Evolutionary conservation across 2,888 invertebrate species (phyloP), one percentile per base, ranked within the genome.

Genomic region (Tachystola acroxantha): DNA sequence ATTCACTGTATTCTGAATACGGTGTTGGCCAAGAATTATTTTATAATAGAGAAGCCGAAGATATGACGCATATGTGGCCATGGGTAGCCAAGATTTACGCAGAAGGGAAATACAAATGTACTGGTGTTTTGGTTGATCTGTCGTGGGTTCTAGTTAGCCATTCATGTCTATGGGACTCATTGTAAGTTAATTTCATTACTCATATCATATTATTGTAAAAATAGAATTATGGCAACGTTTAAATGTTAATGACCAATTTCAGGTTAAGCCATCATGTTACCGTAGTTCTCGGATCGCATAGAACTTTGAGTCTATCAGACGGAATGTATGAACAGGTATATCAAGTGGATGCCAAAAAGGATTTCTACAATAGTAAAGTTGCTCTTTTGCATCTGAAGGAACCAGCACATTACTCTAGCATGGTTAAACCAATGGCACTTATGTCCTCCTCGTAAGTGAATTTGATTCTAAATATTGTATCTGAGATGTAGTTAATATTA

Each of bases 21-120:
- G 69, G 71, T 35, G 46, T 59, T 26, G 46, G 59, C 25, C 62
- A 73, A 51, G 73, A 64, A 34, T 30, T 63, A 3, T 42, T 64
- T 12, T 64, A 56, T 11, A 48, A 46, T 12, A 53, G 65, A 47
- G 53, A 59, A 37, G 50, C 57, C 1, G 56, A 62, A 34, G 40
- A 38, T 3, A 42, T 43, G 2, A 53, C 53, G 7, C 44, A 64
- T 10, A 60, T 74, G 40, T 91, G 91, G 88, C 93, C 94, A 0
- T 95, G 95, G 95, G 76, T 91, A 54, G 93, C 91, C 0, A 91
- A 92, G 52, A 79, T 96, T 34, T 93, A 90, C 65, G 79, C 89
- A 0, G 90, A 94, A 57, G 95, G 95, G 2, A 65, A 78, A 39
- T 91, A 92, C 45, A 89, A 77, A 53, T 94, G 95, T 58, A 87